Percentiles rank a stretch among this genome's conserved stretches.
phyloP scores from a whole-genome alignment of 2,888 invertebrate species.

The Stenchaetothrips biformis region DNA sequence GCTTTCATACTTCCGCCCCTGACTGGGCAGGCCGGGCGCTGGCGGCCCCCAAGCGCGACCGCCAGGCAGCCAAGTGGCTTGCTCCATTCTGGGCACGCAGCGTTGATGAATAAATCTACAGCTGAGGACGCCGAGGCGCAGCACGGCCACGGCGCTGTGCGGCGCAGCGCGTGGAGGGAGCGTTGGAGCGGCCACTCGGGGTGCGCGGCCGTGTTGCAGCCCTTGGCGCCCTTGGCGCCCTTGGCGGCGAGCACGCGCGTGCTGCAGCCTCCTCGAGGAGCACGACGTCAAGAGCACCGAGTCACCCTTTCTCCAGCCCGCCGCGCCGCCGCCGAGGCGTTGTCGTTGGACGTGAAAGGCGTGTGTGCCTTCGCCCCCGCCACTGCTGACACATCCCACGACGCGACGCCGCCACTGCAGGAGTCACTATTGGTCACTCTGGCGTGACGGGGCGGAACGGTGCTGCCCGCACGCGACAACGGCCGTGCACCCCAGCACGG shows the following conservation, averaged over 20 bases:
- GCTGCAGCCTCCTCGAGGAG: too few relatives aligned
- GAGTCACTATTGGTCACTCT: too few relatives aligned
- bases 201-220: background rate
- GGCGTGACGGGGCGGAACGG: too few relatives aligned
- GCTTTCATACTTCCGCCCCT: too few relatives aligned
- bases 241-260: background rate
- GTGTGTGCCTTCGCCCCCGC: too few relatives aligned
- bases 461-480: too few relatives aligned
- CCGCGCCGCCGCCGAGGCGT: background rate
- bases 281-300: background rate
- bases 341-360: too few relatives aligned
- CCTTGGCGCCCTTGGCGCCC: background rate
- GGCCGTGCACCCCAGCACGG: background rate
- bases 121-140: background rate
- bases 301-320: background rate
- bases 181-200: background rate
- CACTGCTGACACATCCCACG: too few relatives aligned
- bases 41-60: too few relatives aligned
- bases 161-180: background rate
- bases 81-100: conserved; percentile 17
- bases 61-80: background rate
- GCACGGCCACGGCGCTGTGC: background rate
- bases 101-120: conserved; percentile 21
- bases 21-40: too few relatives aligned
- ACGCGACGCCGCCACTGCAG: too few relatives aligned